Conservation (phyloP, 2,888 invertebrate genomes). For the Elmis aenea region DNA sequence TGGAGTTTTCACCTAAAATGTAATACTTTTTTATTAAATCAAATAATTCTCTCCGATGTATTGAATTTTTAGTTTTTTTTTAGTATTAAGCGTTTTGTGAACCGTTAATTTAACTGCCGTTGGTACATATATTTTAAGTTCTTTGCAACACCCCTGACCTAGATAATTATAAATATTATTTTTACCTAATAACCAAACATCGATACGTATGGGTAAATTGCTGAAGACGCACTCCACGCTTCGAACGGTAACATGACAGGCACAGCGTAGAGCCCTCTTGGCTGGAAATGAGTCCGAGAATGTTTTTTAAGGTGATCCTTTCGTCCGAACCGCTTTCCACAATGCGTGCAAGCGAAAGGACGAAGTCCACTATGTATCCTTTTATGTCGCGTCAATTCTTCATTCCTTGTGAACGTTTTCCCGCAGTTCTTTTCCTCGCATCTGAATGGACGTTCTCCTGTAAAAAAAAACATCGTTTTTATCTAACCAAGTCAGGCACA, state of each 20-base stretch:
- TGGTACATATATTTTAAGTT: no score
- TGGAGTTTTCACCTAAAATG: no score
- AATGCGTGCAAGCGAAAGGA: slow-evolving; percentile 80
- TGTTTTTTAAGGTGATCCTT: slow-evolving; percentile 95
- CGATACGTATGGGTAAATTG: slow-evolving; percentile 28
- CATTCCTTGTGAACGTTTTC: slow-evolving; percentile 87
- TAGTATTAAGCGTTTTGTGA: no score
- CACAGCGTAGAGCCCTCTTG: slow-evolving; percentile 49
- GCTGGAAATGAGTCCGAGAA: slow-evolving; percentile 72
- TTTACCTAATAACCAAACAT: slow-evolving; percentile 23
- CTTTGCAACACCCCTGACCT: no score
- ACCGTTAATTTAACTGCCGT: no score
- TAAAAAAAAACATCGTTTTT: no score
- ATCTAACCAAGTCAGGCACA: no score
- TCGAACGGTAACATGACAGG: slow-evolving; percentile 45
- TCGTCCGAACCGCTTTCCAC: slow-evolving; percentile 89
- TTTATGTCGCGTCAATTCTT: slow-evolving; percentile 87
- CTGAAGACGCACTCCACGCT: slow-evolving; percentile 36
- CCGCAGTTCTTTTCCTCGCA: slow-evolving; percentile 82
- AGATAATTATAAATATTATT: no score
- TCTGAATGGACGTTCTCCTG: slow-evolving; percentile 81
- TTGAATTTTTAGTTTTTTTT: no score
- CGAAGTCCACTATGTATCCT: slow-evolving; percentile 82
- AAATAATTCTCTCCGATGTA: no score
- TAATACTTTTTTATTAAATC: no score